Percentiles rank a stretch among this genome's conserved stretches.
phyloP scores from a whole-genome alignment of 2,888 invertebrate genomes.

The Cataglyphis livida region DNA sequence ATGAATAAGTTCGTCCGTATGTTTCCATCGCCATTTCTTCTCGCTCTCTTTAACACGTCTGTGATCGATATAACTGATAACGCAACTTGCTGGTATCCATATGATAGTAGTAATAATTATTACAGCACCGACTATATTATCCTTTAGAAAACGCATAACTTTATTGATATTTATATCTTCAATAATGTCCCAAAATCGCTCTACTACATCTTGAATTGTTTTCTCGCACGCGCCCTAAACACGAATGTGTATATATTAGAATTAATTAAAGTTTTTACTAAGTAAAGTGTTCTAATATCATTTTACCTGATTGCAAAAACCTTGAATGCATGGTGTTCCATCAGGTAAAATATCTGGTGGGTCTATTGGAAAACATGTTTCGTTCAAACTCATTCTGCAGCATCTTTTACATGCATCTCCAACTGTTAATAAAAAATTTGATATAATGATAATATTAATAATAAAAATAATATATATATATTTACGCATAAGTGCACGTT shows the following conservation, averaged over 20 bases:
- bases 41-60: constrained; percentile 90
- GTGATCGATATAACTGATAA: constrained; percentile 94
- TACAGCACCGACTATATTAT: constrained; percentile 97
- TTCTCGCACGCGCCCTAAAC: constrained; percentile 96
- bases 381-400: constrained; percentile 96
- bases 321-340: constrained; percentile 98
- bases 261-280: not conserved
- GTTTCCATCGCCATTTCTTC: constrained; percentile 91
- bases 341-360: constrained; percentile 95
- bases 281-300: constrained; percentile 1
- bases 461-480: not conserved
- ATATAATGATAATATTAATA: constrained; percentile 12
- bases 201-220: constrained; percentile 97
- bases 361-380: constrained; percentile 96
- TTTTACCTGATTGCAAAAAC: constrained; percentile 96
- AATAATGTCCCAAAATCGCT: constrained; percentile 98
- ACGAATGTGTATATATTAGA: constrained; percentile 12
- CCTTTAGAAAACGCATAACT: constrained; percentile 94
- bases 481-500: not conserved
- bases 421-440: constrained; percentile 86
- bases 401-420: constrained; percentile 97
- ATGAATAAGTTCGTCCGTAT: constrained; percentile 90
- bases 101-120: constrained; percentile 95
- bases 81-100: constrained; percentile 98
- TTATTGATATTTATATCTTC: constrained; percentile 98